Conservation (phyloP, 1,140 invertebrate species). For the Drosophila nebulosa region DNA sequence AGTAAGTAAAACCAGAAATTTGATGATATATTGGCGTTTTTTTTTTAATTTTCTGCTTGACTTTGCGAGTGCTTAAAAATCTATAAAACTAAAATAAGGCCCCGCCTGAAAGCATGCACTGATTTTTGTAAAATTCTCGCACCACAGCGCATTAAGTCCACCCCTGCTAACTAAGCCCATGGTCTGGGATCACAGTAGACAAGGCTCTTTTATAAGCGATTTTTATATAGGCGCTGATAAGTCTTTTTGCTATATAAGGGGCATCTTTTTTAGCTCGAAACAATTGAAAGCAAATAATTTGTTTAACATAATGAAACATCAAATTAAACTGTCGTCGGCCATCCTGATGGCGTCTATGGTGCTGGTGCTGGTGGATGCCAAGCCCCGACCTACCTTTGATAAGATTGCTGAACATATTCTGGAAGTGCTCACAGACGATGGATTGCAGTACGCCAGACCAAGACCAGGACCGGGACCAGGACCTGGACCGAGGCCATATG, state of each 20-base stretch:
- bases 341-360: not conserved
- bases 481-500: not conserved
- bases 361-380: not conserved
- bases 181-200: not conserved
- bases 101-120: not conserved
- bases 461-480: not conserved
- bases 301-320: not conserved
- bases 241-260: not conserved
- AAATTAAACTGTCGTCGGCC: not conserved
- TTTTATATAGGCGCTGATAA: not conserved
- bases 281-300: conserved; percentile 7
- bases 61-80: no score
- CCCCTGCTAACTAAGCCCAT: not conserved
- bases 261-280: not conserved
- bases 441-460: conserved; percentile 3
- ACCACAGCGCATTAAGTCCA: not conserved
- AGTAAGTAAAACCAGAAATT: no score
- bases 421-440: conserved; percentile 24
- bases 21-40: no score
- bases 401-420: conserved; percentile 56
- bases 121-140: not conserved
- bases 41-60: no score
- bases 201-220: not conserved
- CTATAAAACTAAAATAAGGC: no score
- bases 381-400: conserved; percentile 58